Evolutionary conservation across 1,140 invertebrate genomes (phyloP), one percentile per base, ranked within the genome.

Genomic region (Magallana gigas): DNA sequence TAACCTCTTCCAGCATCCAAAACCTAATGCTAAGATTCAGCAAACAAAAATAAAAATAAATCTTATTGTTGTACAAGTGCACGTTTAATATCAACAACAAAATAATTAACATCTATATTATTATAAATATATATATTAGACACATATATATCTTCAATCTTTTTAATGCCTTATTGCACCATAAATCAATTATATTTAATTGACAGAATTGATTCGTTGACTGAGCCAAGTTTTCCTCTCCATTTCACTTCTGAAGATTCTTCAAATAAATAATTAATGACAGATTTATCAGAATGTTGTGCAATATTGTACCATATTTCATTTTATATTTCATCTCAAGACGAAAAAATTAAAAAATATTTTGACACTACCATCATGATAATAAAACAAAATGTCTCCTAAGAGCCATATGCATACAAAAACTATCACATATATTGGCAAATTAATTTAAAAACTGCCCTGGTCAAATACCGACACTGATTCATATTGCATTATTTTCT

Each of bases 71-170:
- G 18, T 64, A 64, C 60, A 64, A 64, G 60, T 64, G 60, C 60
- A 29, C 68, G 36, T 76, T 76, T 76, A 76, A 76, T 76, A 76
- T 76, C 68, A 76, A 76, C 68, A 76, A 76, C 68, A 29, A 76
- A 29, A 29, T 76, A 76, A 76, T 76, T 23, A 76, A 76, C 68
- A 76, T 76, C 68, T 29, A 76, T 76, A 76, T 48, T 0, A 48
- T 76, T 76, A 76, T 76, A 16, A 68, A 29, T 76, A 29, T 36
- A 76, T 48, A 48, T 29, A 76, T 48, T 4, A 48, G 36, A 48
- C 36, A 48, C 36, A 48, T 48, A 48, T 71, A 29, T 29, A 76
- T 76, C 23, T 14, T 29, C 68, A 14, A 1, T 76, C 68, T 12
- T 76, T 76, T 29, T 36, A 36, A 76, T 76, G 68, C 68, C 23